Base-by-base conservation (phyloP, 2,113 vertebrate species). In the Tichodroma muraria region DNA sequence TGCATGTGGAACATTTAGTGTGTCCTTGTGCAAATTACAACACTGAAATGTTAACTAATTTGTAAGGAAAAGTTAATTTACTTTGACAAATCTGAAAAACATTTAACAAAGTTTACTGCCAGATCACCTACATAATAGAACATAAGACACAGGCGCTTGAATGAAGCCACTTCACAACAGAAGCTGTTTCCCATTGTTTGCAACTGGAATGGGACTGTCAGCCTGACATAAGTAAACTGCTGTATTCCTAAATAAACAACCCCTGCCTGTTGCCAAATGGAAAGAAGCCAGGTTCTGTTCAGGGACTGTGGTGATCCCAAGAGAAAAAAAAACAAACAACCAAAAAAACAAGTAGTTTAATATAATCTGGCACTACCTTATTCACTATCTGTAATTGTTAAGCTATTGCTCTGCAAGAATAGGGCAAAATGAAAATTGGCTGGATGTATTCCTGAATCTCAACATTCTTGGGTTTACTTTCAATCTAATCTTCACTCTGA, bases 361-460 rank as follows among this genome's bases (percentile, higher is more conserved):
- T 96, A 92, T 73, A 88, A 80, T 94, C 87, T 91, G 93, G 93
- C 84, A 85, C 57, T 72, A 89, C 33, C 37, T 80, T 89, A 92
- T 76, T 85, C 89, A 77, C 57, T 57, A 57, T 44, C 57, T 90
- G 81, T 37, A 91, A 76, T 89, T 82, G 83, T 87, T 79, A 81
- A 89, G n/a, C 66, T 85, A 92, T 88, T 92, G 89, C 84, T 94
- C 82, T 45, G 50, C 53, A 91, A 94, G 83, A 96, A 96, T 94
- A 95, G 57, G 50, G 50, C 23, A 85, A 96, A 96, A 96, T 94
- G 54, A 96, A 92, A 93, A 93, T 87, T 92, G 93, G 66, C 79
- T 89, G 81, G 69, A 82, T 17, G 13, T 15, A 50, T 52, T 95
- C 89, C 70, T 19, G 4, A 89, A 77, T 65, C 84, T 72, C 78